These are phyloP conservation scores for Cyclophora punctaria DNA, from an alignment of 2,888 invertebrate species.

Conservation along the genomic window DNA sequence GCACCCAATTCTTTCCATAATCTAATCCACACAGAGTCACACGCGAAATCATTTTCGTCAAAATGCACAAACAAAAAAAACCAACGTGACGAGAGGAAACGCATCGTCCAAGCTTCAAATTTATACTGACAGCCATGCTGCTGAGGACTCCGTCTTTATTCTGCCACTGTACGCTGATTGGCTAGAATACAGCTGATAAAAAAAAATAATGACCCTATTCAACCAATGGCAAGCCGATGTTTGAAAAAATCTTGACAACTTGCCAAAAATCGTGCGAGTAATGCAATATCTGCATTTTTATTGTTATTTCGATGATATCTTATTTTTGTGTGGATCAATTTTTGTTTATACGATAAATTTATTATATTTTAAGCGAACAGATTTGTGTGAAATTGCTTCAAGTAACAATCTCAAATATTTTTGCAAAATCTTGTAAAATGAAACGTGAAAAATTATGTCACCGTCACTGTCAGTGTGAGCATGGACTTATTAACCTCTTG, in stretches of 20 bases:
- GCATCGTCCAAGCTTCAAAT: slow-evolving; percentile 91
- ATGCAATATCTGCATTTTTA: too few relatives aligned
- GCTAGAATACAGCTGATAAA: slow-evolving; percentile 53
- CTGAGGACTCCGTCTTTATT: slow-evolving; percentile 89
- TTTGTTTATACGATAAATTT: too few relatives aligned
- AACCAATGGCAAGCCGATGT: slow-evolving; percentile 49
- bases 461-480: too few relatives aligned
- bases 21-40: slow-evolving; percentile 67
- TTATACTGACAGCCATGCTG: slow-evolving; percentile 99
- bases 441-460: too few relatives aligned
- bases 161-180: slow-evolving; percentile 80
- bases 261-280: slow-evolving; percentile 37
- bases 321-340: too few relatives aligned
- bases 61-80: slow-evolving; percentile 73
- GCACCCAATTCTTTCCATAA: slow-evolving; percentile 74
- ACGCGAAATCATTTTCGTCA: slow-evolving; percentile 72
- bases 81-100: slow-evolving; percentile 85
- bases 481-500: too few relatives aligned
- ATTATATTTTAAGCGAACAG: too few relatives aligned
- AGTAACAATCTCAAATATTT: too few relatives aligned
- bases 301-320: too few relatives aligned
- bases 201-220: slow-evolving; percentile 33
- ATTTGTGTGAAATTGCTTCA: too few relatives aligned
- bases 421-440: too few relatives aligned
- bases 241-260: slow-evolving; percentile 45